These are phyloP conservation scores for Ceratitis capitata DNA, from an alignment of 1,140 invertebrate species.

Conservation along the genomic window DNA sequence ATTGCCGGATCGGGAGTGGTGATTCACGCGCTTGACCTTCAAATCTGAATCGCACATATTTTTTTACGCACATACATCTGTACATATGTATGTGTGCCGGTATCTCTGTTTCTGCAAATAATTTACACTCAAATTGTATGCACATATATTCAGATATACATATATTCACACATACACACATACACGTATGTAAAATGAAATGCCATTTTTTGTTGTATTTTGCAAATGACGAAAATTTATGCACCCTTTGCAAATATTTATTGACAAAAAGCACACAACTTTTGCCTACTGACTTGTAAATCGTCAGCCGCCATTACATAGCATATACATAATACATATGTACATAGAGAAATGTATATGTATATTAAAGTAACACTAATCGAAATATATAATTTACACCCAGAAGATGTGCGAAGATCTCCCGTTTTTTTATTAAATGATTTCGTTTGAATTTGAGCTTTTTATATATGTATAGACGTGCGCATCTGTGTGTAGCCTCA, in stretches of 20 bases:
- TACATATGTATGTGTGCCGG: not conserved
- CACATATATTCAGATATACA: not conserved
- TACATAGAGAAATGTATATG: not conserved
- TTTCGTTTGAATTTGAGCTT: not conserved
- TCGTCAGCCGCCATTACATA: not conserved
- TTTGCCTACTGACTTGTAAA: not conserved
- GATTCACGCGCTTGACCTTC: conserved; percentile 29
- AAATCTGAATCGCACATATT: not conserved
- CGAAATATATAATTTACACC: not conserved
- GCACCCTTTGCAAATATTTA: not conserved
- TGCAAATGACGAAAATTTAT: conserved; percentile 2
- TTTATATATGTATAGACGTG: not conserved
- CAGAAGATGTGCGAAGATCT: not conserved
- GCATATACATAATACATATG: not conserved
- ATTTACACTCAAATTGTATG: too few relatives aligned
- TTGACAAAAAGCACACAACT: not conserved
- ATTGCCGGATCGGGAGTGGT: not conserved
- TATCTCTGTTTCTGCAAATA: too few relatives aligned
- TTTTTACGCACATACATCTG: not conserved
- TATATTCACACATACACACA: not conserved
- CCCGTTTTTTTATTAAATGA: not conserved
- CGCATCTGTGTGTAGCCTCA: not conserved
- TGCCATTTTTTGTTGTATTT: not conserved
- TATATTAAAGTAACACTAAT: not conserved
- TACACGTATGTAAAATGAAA: not conserved